phyloP scores from a whole-genome alignment of 1,140 invertebrate species.

The Heliconius congener region DNA sequence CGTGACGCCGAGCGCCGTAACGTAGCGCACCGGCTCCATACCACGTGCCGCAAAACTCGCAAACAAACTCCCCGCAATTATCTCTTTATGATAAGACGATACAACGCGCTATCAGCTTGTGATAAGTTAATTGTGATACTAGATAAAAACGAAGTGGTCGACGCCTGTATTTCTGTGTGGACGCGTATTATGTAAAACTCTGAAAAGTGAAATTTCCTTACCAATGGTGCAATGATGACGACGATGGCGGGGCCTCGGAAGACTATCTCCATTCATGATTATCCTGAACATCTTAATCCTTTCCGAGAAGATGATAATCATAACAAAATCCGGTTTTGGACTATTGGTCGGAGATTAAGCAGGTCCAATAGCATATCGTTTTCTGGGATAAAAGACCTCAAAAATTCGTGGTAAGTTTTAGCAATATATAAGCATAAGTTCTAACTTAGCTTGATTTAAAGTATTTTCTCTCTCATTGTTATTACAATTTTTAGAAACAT shows the following conservation, averaged over 20 bases:
- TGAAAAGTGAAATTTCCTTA: conserved; percentile 43
- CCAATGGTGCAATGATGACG: conserved; percentile 57
- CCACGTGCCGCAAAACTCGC: conserved; percentile 59
- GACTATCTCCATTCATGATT: conserved; percentile 83
- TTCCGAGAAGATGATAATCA: conserved; percentile 86
- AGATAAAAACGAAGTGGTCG: conserved; percentile 72
- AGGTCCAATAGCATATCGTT: conserved; percentile 83
- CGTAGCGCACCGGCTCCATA: conserved; percentile 49
- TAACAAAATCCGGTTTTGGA: conserved; percentile 83
- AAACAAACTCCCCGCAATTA: conserved; percentile 73
- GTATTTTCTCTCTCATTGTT: background rate
- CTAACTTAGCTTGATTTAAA: too few species aligned
- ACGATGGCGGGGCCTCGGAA: conserved; percentile 65
- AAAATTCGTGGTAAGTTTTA: conserved; percentile 77
- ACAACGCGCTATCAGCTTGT: conserved; percentile 67
- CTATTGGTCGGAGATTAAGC: conserved; percentile 66
- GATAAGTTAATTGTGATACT: conserved; percentile 76
- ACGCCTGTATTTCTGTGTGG: conserved; percentile 60
- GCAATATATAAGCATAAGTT: too few species aligned
- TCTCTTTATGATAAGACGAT: conserved; percentile 71
- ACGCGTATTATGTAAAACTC: conserved; percentile 74
- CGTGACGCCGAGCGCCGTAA: conserved; percentile 61
- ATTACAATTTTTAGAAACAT: background rate
- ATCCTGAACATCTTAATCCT: conserved; percentile 88
- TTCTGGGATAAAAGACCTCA: conserved; percentile 81